phyloP scores from a whole-genome alignment of 2,888 invertebrate species.

The Herminia tarsipennalis region DNA sequence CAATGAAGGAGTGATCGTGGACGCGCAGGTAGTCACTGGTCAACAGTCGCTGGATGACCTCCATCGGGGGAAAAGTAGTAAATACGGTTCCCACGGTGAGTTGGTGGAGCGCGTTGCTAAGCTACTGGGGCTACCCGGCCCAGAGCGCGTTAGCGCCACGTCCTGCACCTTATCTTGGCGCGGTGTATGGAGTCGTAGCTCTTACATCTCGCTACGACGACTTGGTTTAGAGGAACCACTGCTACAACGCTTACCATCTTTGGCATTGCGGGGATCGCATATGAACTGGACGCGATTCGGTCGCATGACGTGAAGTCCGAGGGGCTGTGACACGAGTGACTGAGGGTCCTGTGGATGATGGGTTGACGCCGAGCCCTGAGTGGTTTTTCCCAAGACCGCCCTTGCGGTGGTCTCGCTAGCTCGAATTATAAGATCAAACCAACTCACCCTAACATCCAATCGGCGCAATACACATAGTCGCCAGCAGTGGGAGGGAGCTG shows the following conservation, averaged over 20 bases:
- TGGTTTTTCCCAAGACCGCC: no score
- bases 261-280: background rate
- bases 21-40: constrained; percentile 56
- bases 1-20: constrained; percentile 44
- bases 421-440: no score
- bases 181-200: constrained; percentile 31
- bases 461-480: no score
- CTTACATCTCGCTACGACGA: constrained; percentile 14
- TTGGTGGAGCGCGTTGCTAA: constrained; percentile 32
- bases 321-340: background rate
- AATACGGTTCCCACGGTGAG: constrained; percentile 39
- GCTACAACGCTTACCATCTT: background rate
- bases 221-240: constrained; percentile 5
- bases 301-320: constrained; percentile 34
- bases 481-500: no score
- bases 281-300: constrained; percentile 60
- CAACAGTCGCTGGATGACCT: constrained; percentile 34
- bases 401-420: no score
- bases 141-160: constrained; percentile 15
- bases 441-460: no score
- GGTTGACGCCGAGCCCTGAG: constrained; percentile 9
- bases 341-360: constrained; percentile 3
- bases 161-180: constrained; percentile 40
- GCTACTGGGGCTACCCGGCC: constrained; percentile 31
- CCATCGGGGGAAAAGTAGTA: constrained; percentile 38